phyloP scores from a whole-genome alignment of 2,888 invertebrate genomes.

The Allophyes oxyacanthae region DNA sequence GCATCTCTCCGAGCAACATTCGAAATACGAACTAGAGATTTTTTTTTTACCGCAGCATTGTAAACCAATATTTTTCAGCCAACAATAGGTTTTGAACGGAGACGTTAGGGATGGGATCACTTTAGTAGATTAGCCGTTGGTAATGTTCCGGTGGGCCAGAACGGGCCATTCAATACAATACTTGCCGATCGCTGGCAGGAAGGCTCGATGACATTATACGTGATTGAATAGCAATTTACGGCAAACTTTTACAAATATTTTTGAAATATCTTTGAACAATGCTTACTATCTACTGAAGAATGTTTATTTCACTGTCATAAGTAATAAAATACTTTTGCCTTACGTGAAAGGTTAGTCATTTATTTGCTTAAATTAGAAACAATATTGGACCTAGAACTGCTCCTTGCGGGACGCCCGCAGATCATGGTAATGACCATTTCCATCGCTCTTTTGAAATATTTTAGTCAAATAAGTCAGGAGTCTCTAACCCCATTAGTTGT shows the following conservation, averaged over 20 bases:
- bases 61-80: constrained; percentile 64
- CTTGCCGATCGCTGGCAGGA: constrained; percentile 57
- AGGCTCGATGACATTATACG: constrained; percentile 65
- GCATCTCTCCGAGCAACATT: constrained; percentile 1
- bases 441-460: too few species aligned
- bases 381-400: background rate
- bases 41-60: constrained; percentile 14
- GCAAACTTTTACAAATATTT: constrained; percentile 33
- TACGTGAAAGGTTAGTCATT: too few species aligned
- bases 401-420: background rate
- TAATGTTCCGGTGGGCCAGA: constrained; percentile 72
- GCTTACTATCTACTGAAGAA: too few species aligned
- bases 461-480: too few species aligned
- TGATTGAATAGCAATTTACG: constrained; percentile 68
- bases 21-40: constrained; percentile 25
- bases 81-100: constrained; percentile 63
- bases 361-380: background rate
- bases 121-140: constrained; percentile 75
- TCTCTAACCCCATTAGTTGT: too few species aligned
- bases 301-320: too few species aligned
- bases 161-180: constrained; percentile 61
- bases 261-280: constrained; percentile 18
- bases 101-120: constrained; percentile 68
- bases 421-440: background rate
- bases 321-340: too few species aligned